These are phyloP conservation scores for Reinhardtius hippoglossoides DNA, from an alignment of 2,113 vertebrate genomes.

Conservation along the genomic window DNA sequence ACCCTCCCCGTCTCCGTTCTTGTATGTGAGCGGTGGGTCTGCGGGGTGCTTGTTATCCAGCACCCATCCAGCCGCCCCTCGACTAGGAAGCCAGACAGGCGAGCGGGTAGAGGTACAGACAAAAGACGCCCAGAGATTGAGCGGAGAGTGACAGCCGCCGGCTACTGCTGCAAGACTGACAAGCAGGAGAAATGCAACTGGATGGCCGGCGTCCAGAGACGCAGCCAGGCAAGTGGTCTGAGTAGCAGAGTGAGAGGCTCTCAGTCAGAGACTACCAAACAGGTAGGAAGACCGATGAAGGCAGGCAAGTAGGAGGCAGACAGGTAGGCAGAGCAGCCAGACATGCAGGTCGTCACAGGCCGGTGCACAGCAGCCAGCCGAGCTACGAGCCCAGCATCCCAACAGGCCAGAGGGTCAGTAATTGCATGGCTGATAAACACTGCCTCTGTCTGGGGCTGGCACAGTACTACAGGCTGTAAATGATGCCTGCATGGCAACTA, in stretches of 20 bases:
- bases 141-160: constrained; percentile 48
- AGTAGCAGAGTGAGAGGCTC: constrained; percentile 43
- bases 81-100: constrained; percentile 57
- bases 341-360: constrained; percentile 68
- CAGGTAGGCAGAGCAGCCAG: constrained; percentile 55
- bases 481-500: constrained; percentile 2
- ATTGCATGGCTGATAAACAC: constrained; percentile 61
- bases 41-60: constrained; percentile 75
- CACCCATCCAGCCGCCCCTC: constrained; percentile 71
- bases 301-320: constrained; percentile 40
- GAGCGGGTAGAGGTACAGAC: constrained; percentile 28
- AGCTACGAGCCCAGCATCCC: constrained; percentile 76
- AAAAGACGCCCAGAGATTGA: constrained; percentile 40
- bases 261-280: constrained; percentile 10
- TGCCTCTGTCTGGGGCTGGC: constrained; percentile 76
- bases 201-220: constrained; percentile 34
- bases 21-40: constrained; percentile 56
- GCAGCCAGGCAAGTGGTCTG: constrained; percentile 39
- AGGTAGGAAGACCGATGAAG: constrained; percentile 35
- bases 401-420: constrained; percentile 70
- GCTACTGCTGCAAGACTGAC: constrained; percentile 54
- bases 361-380: constrained; percentile 46
- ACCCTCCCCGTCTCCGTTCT: constrained; percentile 41
- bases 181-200: constrained; percentile 30
- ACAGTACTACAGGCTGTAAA: constrained; percentile 57